Evolutionary conservation across 2,113 vertebrate species (phyloP).

Genomic region (Bos javanicus): DNA sequence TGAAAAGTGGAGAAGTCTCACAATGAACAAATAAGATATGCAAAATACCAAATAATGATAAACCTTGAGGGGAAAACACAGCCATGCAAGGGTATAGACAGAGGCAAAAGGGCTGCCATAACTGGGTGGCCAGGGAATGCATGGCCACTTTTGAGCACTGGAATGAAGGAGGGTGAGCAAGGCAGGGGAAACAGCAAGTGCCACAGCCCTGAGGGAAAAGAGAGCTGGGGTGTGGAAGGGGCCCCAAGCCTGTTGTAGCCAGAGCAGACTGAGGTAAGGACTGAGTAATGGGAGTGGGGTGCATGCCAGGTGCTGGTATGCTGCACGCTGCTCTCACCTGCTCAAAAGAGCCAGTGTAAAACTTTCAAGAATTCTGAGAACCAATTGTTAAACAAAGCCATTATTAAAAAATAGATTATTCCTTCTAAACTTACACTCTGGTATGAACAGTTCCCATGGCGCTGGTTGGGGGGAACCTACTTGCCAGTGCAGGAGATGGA

Average conservation of each 20-base stretch:
- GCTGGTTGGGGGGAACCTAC: neutral
- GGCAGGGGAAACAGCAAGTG: neutral
- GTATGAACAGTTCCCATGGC: neutral
- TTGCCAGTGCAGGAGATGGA: neutral
- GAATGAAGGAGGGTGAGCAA: neutral
- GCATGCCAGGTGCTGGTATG: neutral
- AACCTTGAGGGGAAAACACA: neutral
- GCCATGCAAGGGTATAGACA: neutral
- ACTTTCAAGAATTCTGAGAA: neutral
- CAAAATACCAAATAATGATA: neutral
- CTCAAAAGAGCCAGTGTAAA: neutral
- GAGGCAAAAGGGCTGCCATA: neutral
- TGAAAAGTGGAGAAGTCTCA: neutral
- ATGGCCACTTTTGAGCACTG: neutral
- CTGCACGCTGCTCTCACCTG: neutral
- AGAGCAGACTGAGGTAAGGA: neutral
- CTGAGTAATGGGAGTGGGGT: too few species aligned
- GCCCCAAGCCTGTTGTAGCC: neutral
- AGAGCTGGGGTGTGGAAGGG: neutral
- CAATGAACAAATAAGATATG: neutral
- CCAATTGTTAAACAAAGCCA: neutral
- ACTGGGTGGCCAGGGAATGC: neutral
- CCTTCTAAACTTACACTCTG: neutral
- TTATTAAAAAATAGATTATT: slow-evolving; percentile 16
- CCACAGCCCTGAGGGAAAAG: neutral